These are phyloP conservation scores for Lysandra coridon DNA, from an alignment of 2,888 invertebrate genomes.

Conservation along the genomic window DNA sequence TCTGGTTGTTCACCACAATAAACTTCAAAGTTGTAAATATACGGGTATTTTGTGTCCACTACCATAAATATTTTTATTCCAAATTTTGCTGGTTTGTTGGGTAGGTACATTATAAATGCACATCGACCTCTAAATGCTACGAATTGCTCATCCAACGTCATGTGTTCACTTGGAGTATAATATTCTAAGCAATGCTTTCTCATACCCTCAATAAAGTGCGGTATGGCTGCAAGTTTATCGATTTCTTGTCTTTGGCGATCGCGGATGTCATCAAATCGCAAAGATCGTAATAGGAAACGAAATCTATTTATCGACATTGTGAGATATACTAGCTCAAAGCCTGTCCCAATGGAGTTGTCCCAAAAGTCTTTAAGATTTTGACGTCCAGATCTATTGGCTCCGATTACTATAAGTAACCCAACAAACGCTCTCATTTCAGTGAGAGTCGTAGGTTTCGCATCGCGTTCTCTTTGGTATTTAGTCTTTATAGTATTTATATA, in stretches of 20 bases:
- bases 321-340: background rate
- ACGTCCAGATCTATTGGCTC: background rate
- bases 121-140: slow-evolving; percentile 18
- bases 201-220: background rate
- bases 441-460: background rate
- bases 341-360: background rate
- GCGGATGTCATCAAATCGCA: slow-evolving; percentile 20
- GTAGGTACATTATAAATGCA: slow-evolving; percentile 10
- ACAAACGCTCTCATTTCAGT: background rate
- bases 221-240: background rate
- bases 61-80: slow-evolving; percentile 1
- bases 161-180: background rate
- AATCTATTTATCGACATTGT: slow-evolving; percentile 19
- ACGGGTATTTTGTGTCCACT: background rate
- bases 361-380: background rate
- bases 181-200: background rate
- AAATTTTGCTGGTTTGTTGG: slow-evolving; percentile 6
- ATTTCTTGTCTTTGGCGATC: slow-evolving; percentile 15
- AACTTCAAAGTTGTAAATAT: slow-evolving; percentile 12
- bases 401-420: background rate
- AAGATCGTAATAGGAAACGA: slow-evolving; percentile 10
- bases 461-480: background rate
- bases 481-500: background rate
- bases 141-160: slow-evolving; percentile 7
- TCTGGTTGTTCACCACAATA: background rate